Evolutionary conservation across 2,797 vertebrate genomes (phyloP), one percentile per base, ranked within the genome.

Genomic region (Phataginus tetradactyla): DNA sequence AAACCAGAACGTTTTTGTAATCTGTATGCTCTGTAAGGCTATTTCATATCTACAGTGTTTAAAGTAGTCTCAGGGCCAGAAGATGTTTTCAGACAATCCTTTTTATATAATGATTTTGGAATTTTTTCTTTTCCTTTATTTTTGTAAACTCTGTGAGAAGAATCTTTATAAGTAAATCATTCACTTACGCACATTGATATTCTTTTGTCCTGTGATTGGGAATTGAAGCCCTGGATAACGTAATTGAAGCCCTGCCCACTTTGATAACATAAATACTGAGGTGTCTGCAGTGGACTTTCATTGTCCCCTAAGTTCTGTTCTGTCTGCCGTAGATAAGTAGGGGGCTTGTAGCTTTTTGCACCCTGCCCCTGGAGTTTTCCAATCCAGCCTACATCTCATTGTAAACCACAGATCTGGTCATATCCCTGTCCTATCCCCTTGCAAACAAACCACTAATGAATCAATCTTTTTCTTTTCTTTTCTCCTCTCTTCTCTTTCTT

Each of bases 61-160:
- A 53, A 53, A 71, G 77, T 63, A 15, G 34, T 88, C 25, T 92
- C 21, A 9, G 83, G 32, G 61, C 69, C 37, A 11, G 69, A 27
- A 11, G 72, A 61, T 87, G 53, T 49, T 77, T 77, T 55, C 69
- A 61, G 61, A 72, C 25, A 74, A 7, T 79, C 29, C 39, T 96
- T 92, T 86, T 81, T 57, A 61, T 92, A 25, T 87, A 39, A 87
- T 75, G 49, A 80, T 80, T 96, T 78, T 90, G 45, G 57, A 91
- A 64, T 49, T 88, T 95, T 89, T 72, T 84, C 57, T 96, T 96
- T 96, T 15, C 55, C 64, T 91, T 91, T 95, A 45, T 49, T 49
- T 85, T 93, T 68, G 29, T 91, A 95, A 89, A 97, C 57, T 71
- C 29, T 45, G 42, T 96, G 94, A 95, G 77, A 92, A 81, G 80